These are phyloP conservation scores for Bradysia coprophila DNA, from an alignment of 1,140 invertebrate species.

Conservation along the genomic window DNA sequence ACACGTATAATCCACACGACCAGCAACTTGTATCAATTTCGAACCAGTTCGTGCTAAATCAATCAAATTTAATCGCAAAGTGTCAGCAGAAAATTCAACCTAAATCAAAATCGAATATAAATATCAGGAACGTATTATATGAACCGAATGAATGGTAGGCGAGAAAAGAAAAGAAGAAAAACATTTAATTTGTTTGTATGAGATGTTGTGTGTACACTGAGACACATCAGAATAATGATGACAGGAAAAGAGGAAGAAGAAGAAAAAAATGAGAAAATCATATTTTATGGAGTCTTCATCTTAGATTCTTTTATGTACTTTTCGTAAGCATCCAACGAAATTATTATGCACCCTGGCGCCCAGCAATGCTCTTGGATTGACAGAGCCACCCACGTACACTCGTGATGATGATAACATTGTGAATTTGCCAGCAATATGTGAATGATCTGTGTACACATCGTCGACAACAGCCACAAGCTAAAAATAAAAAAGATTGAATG, in stretches of 20 bases:
- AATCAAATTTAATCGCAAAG: slow-evolving; percentile 68
- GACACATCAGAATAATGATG: neutral
- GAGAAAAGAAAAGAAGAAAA: neutral
- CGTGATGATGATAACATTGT: slow-evolving; percentile 71
- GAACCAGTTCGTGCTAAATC: slow-evolving; percentile 71
- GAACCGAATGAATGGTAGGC: neutral
- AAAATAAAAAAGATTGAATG: too few species aligned
- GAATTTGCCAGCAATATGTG: slow-evolving; percentile 81
- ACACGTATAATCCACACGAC: slow-evolving; percentile 77
- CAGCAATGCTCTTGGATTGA: slow-evolving; percentile 57
- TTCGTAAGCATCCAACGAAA: slow-evolving; percentile 88
- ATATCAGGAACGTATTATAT: slow-evolving; percentile 2
- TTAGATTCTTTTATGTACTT: slow-evolving; percentile 34
- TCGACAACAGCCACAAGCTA: slow-evolving; percentile 84
- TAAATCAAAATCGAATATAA: slow-evolving; percentile 22
- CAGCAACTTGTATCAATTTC: slow-evolving; percentile 70
- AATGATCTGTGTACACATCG: slow-evolving; percentile 77
- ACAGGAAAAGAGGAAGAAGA: neutral
- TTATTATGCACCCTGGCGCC: slow-evolving; percentile 72
- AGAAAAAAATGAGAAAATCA: neutral
- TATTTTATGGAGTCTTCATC: neutral
- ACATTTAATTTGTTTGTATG: too few species aligned
- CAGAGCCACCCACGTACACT: slow-evolving; percentile 76
- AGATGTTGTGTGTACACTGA: neutral
- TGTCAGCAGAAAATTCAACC: slow-evolving; percentile 85